Conservation (phyloP, 2,113 vertebrate genomes). For the Toxotes chatareus region DNA sequence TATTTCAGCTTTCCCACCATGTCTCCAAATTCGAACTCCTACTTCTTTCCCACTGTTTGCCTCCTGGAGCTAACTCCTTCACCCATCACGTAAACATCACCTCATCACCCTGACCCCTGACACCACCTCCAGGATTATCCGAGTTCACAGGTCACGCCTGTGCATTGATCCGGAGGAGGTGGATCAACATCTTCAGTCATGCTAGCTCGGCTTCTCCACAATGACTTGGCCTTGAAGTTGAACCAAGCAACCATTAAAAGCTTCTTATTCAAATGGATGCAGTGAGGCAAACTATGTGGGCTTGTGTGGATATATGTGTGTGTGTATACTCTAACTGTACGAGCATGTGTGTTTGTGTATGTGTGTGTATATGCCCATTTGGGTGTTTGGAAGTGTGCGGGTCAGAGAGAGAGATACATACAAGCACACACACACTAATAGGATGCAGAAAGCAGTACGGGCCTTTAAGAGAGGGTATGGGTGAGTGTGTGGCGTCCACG, state of each 20-base stretch:
- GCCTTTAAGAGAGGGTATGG: slow-evolving; percentile 60
- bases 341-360: slow-evolving; percentile 13
- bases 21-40: not conserved
- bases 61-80: not conserved
- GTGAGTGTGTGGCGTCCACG: slow-evolving; percentile 68
- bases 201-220: slow-evolving; percentile 26
- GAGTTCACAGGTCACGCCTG: slow-evolving; percentile 35
- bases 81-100: slow-evolving; percentile 35
- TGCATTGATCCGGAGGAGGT: slow-evolving; percentile 38
- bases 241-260: slow-evolving; percentile 66
- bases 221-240: slow-evolving; percentile 49
- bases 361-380: slow-evolving; percentile 19
- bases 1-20: not conserved
- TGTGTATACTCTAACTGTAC: slow-evolving; percentile 35
- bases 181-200: slow-evolving; percentile 44
- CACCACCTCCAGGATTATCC: slow-evolving; percentile 45
- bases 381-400: slow-evolving; percentile 33
- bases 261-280: slow-evolving; percentile 71
- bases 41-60: slow-evolving; percentile 21
- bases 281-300: slow-evolving; percentile 28
- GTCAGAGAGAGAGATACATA: slow-evolving; percentile 5
- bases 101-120: slow-evolving; percentile 45
- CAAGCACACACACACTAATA: slow-evolving; percentile 38
- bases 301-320: not conserved
- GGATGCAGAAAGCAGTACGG: slow-evolving; percentile 51